Conservation (phyloP, 2,113 vertebrate species). For the Brachyistius frenatus region DNA sequence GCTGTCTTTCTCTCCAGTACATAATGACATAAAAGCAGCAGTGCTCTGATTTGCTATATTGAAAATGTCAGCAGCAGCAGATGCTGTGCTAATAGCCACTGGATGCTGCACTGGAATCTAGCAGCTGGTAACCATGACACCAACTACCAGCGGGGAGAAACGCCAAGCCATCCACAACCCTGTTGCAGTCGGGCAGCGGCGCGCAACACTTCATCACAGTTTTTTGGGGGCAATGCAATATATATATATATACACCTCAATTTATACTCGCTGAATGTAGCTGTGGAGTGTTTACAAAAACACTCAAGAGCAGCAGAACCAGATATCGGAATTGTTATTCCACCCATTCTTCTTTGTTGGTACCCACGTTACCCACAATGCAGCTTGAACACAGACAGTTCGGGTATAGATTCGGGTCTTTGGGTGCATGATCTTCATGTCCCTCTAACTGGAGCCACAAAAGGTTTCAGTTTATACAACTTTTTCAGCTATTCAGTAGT, state of each 20-base stretch:
- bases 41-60: slow-evolving; percentile 71
- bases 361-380: background rate
- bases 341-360: background rate
- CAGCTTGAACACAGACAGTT: background rate
- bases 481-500: background rate
- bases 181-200: slow-evolving; percentile 55
- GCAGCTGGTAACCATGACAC: slow-evolving; percentile 80
- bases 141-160: slow-evolving; percentile 66
- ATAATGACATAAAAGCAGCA: slow-evolving; percentile 62
- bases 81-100: slow-evolving; percentile 81
- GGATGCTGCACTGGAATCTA: slow-evolving; percentile 76
- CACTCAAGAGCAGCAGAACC: background rate
- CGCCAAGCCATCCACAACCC: slow-evolving; percentile 58
- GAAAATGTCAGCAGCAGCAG: slow-evolving; percentile 79
- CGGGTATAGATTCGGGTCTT: background rate
- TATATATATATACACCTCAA: background rate
- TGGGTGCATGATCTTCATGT: too few relatives aligned
- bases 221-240: background rate
- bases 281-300: background rate
- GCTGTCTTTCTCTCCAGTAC: slow-evolving; percentile 31
- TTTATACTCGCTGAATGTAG: slow-evolving; percentile 5
- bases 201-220: slow-evolving; percentile 57
- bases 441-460: background rate
- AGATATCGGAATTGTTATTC: background rate
- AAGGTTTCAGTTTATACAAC: background rate